phyloP scores from a whole-genome alignment of 2,113 vertebrate genomes.

The Oophaga pumilio region DNA sequence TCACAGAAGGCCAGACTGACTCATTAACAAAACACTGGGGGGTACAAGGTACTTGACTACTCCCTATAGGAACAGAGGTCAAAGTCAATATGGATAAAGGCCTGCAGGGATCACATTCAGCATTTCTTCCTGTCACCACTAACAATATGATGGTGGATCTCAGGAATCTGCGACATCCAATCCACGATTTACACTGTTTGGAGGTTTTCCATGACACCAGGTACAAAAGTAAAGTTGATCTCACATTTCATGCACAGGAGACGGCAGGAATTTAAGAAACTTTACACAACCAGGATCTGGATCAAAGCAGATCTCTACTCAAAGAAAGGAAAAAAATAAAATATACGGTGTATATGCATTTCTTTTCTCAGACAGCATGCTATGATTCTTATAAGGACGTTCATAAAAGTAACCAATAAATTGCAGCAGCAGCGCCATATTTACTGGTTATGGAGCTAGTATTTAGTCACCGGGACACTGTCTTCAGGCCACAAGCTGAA shows the following conservation, averaged over 20 bases:
- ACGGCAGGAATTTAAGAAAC: not conserved
- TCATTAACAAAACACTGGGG: conserved; percentile 29
- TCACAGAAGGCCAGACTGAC: conserved; percentile 8
- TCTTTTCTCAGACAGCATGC: too few species aligned
- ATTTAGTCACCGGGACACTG: too few species aligned
- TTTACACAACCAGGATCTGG: not conserved
- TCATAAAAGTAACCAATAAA: not conserved
- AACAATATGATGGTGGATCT: not conserved
- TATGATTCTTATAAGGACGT: too few species aligned
- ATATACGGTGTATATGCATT: not conserved
- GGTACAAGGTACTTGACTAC: conserved; percentile 17
- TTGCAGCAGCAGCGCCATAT: not conserved
- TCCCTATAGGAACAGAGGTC: conserved; percentile 30
- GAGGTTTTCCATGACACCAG: not conserved
- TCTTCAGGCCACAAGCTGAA: too few species aligned
- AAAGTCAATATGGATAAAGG: conserved; percentile 11
- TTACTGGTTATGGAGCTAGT: too few species aligned
- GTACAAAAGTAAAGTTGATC: not conserved
- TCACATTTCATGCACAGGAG: conserved; percentile 4
- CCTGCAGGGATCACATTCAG: not conserved
- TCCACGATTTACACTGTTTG: not conserved
- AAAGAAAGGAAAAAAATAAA: not conserved
- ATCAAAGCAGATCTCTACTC: not conserved
- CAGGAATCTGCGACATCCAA: not conserved
- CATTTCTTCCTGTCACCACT: conserved; percentile 26